Evolutionary conservation across 35 echinoderm and acorn worm species (phyloP).

Genomic region (Patiria miniata): DNA sequence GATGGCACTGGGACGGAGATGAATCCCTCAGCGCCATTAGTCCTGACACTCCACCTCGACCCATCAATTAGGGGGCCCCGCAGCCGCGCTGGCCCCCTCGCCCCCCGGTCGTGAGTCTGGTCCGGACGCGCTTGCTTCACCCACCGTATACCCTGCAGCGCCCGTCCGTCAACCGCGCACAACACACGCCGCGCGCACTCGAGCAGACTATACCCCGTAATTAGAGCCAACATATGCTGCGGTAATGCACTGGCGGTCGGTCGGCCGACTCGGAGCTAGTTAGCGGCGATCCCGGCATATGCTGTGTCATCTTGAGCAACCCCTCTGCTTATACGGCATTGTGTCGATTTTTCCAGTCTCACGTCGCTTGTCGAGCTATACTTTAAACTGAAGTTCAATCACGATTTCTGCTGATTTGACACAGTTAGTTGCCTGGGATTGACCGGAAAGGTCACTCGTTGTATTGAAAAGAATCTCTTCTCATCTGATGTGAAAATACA

Average conservation of each 20-base stretch:
- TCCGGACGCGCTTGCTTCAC: not conserved
- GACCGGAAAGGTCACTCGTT: too few relatives aligned
- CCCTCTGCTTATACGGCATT: too few relatives aligned
- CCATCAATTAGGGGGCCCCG: constrained; percentile 8
- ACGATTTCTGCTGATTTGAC: constrained; percentile 7
- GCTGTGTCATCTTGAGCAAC: not conserved
- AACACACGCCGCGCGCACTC: too few relatives aligned
- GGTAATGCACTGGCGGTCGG: constrained; percentile 9
- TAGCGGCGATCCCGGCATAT: not conserved
- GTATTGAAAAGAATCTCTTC: too few relatives aligned
- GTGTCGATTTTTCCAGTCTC: too few relatives aligned
- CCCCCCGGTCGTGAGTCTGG: not conserved
- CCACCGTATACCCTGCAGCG: not conserved
- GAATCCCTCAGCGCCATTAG: constrained; percentile 27
- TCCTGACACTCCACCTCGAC: not conserved
- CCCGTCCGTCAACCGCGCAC: not conserved
- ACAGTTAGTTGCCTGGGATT: not conserved
- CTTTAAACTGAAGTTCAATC: not conserved
- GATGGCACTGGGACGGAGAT: not conserved
- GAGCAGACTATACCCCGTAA: not conserved
- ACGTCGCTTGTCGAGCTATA: too few relatives aligned
- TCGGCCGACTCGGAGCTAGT: not conserved
- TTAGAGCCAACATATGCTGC: constrained; percentile 24
- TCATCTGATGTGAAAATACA: too few relatives aligned
- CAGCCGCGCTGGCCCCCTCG: not conserved